A percentile compares a stretch with the other conserved stretches of the same genome.
Conservation (phyloP, 2,888 invertebrate genomes). For the Tinea pellionella region DNA sequence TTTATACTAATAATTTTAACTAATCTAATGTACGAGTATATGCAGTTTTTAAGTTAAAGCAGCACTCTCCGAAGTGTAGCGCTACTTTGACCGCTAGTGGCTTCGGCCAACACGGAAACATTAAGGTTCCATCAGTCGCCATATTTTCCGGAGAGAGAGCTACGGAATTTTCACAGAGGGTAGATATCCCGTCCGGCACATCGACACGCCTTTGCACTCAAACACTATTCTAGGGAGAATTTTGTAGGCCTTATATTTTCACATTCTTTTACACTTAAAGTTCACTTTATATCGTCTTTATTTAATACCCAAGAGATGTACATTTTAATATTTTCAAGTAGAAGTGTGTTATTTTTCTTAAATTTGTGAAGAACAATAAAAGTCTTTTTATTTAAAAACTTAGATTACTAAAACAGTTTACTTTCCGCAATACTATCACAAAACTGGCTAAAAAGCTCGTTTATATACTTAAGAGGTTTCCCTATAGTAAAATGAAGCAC, state of each 20-base stretch:
- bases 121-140: conserved; percentile 63
- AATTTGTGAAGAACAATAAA: background rate
- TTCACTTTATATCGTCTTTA: background rate
- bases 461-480: conserved; percentile 8
- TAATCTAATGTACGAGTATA: no score
- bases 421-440: background rate
- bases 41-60: background rate
- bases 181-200: conserved; percentile 40
- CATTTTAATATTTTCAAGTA: background rate
- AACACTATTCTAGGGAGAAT: conserved; percentile 44
- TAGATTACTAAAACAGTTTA: background rate
- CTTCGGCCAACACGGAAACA: conserved; percentile 58
- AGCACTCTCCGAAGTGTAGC: background rate
- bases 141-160: conserved; percentile 54
- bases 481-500: conserved; percentile 13
- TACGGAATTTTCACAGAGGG: conserved; percentile 56
- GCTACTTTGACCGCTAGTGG: conserved; percentile 45
- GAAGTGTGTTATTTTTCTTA: no score
- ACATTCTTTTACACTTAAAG: conserved; percentile 13
- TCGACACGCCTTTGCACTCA: conserved; percentile 68
- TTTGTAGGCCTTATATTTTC: conserved; percentile 30
- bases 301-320: background rate
- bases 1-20: no score
- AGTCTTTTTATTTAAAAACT: background rate
- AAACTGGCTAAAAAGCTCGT: background rate